Conservation (phyloP, 37 sponge, comb jelly and placozoan species). For the Halichondria panicea region DNA sequence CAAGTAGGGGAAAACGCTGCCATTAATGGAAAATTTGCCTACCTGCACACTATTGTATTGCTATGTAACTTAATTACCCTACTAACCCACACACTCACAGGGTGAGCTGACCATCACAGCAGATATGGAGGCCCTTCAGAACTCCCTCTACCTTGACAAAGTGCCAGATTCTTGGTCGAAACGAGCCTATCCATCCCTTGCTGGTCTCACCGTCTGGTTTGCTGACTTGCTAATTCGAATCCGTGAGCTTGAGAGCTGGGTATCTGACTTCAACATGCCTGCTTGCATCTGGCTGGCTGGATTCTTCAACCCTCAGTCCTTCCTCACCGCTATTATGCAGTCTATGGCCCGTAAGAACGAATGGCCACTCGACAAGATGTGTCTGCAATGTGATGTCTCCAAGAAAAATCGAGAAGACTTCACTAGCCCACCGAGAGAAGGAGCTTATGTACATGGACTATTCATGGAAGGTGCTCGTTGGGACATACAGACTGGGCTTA, state of each 20-base stretch:
- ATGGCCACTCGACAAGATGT: constrained; percentile 99
- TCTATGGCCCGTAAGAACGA: constrained; percentile 99
- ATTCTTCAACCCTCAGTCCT: constrained; percentile 99
- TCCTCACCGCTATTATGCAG: constrained; percentile 99
- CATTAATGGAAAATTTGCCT: too few relatives aligned
- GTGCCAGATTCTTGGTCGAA: constrained; percentile 90
- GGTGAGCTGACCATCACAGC: constrained; percentile 99
- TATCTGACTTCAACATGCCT: constrained; percentile 96
- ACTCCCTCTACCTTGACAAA: constrained; percentile 89
- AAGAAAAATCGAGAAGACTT: constrained; percentile 96
- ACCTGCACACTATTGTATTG: too few relatives aligned
- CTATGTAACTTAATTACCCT: background rate
- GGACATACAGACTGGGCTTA: constrained; percentile 89
- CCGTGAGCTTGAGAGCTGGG: constrained; percentile 96
- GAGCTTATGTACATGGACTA: constrained; percentile 94
- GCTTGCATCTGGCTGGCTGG: constrained; percentile 96
- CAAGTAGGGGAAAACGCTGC: too few relatives aligned
- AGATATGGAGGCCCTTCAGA: constrained; percentile 90
- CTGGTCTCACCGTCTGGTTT: constrained; percentile 84
- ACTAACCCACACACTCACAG: constrained; percentile 49
- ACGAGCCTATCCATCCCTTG: constrained; percentile 94
- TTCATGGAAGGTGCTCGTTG: constrained; percentile 99
- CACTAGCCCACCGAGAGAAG: constrained; percentile 94
- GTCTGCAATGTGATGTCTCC: constrained; percentile 96
- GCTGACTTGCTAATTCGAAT: constrained; percentile 87